Evolutionary conservation across 2,888 invertebrate species (phyloP).

Genomic region (Eupithecia inturbata): DNA sequence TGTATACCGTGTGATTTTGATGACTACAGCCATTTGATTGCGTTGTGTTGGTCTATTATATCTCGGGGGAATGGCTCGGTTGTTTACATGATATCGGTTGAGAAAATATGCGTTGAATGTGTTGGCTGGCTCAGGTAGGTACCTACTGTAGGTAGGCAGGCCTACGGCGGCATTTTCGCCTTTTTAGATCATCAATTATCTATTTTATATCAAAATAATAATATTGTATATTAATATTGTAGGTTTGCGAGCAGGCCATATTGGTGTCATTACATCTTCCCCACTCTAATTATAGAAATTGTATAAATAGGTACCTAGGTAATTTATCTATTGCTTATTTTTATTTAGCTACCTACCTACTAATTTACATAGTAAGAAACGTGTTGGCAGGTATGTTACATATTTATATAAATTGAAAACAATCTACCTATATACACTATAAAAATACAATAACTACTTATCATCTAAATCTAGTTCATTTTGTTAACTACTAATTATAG

Average conservation of each 20-base stretch:
- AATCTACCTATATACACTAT: too few relatives aligned
- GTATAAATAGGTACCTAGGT: too few relatives aligned
- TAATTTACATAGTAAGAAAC: too few relatives aligned
- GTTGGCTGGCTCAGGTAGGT: constrained; percentile 16
- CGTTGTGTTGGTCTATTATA: constrained; percentile 58
- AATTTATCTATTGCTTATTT: too few relatives aligned
- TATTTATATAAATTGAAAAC: too few relatives aligned
- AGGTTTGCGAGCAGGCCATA: background rate
- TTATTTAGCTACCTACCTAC: too few relatives aligned
- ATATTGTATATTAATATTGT: background rate
- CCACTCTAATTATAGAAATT: too few relatives aligned
- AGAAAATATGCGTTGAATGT: constrained; percentile 40
- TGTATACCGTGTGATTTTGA: constrained; percentile 62
- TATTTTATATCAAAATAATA: background rate
- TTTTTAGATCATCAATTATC: background rate
- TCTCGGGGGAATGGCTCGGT: constrained; percentile 43
- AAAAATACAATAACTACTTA: too few relatives aligned
- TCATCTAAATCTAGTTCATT: background rate
- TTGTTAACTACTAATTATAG: too few relatives aligned
- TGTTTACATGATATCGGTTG: constrained; percentile 46
- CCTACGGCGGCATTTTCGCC: background rate
- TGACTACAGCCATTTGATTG: constrained; percentile 56
- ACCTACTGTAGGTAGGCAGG: too few relatives aligned
- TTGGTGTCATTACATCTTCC: background rate
- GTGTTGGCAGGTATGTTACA: too few relatives aligned